A percentile compares a stretch with the other conserved stretches of the same genome.
phyloP scores from a whole-genome alignment of 2,113 vertebrate genomes.

The Motacilla tschutschensis region DNA sequence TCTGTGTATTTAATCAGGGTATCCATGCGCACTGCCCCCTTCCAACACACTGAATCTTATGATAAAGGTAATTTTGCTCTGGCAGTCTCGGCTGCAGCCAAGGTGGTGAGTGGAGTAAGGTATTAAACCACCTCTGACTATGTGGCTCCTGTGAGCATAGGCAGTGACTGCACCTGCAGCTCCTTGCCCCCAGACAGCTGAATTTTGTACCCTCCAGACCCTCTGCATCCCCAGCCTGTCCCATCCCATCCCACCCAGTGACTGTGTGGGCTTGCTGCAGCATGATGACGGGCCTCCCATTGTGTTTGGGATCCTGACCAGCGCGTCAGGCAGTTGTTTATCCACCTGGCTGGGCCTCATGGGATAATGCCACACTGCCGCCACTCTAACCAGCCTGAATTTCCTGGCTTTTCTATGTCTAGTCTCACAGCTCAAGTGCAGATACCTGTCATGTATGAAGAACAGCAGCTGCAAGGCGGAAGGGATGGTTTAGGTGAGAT shows the following conservation, averaged over 20 bases:
- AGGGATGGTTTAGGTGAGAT: not conserved
- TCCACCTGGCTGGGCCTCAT: not conserved
- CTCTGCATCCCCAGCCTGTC: not conserved
- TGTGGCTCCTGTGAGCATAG: not conserved
- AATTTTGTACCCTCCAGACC: not conserved
- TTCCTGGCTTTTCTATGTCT: not conserved
- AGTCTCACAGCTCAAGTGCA: not conserved
- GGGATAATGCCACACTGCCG: not conserved
- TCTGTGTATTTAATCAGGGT: not conserved
- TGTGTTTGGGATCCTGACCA: not conserved
- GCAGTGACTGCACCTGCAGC: not conserved
- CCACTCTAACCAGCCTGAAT: not conserved
- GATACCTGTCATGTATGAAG: fast-evolving
- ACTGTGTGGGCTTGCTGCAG: not conserved
- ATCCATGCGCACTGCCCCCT: not conserved
- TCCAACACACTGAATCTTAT: not conserved
- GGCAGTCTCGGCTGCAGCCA: not conserved
- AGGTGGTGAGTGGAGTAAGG: not conserved
- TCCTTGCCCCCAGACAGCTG: not conserved
- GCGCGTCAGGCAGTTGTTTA: fast-evolving
- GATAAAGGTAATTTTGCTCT: not conserved
- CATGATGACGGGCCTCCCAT: not conserved
- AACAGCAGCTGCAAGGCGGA: not conserved
- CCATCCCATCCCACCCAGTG: not conserved
- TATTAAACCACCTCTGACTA: not conserved